A percentile compares a stretch with the other conserved stretches of the same genome.
Conservation (phyloP, 2,113 vertebrate species). For the Corythornis vintsioides region DNA sequence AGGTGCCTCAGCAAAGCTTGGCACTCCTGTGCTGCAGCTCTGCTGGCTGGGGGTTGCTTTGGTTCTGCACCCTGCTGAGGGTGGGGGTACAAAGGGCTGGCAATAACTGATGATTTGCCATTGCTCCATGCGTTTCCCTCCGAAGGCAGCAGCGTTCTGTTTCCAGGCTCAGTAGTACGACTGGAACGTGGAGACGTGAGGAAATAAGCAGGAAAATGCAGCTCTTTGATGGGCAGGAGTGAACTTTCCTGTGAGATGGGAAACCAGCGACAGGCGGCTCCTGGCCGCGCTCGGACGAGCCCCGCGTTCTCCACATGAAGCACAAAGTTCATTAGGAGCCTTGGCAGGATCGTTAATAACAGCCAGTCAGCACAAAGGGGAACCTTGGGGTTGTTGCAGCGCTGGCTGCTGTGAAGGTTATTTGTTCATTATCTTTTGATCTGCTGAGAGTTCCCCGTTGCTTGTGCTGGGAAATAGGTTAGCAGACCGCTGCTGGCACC, state of each 20-base stretch:
- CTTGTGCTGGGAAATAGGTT: neutral
- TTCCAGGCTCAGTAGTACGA: neutral
- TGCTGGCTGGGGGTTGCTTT: neutral
- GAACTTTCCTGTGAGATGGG: neutral
- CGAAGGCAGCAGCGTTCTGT: neutral
- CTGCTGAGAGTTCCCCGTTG: neutral
- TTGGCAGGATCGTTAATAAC: slow-evolving; percentile 24
- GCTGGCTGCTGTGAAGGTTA: slow-evolving; percentile 11
- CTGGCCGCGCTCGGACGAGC: neutral
- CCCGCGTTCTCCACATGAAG: neutral
- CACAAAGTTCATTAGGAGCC: neutral
- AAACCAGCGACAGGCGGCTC: neutral
- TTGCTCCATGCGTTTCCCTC: neutral
- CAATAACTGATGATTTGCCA: slow-evolving; percentile 12
- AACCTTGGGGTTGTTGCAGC: neutral
- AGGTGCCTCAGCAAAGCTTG: neutral
- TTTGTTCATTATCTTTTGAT: slow-evolving; percentile 35
- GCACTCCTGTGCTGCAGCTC: neutral
- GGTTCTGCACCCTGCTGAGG: neutral
- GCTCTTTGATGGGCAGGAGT: neutral
- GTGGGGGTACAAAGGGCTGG: slow-evolving; percentile 2
- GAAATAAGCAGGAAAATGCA: neutral
- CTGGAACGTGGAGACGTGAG: neutral
- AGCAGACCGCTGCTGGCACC: neutral
- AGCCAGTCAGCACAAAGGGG: slow-evolving; percentile 2